Evolutionary conservation across 2,888 invertebrate genomes (phyloP).

Genomic region (Bellardia pandia): DNA sequence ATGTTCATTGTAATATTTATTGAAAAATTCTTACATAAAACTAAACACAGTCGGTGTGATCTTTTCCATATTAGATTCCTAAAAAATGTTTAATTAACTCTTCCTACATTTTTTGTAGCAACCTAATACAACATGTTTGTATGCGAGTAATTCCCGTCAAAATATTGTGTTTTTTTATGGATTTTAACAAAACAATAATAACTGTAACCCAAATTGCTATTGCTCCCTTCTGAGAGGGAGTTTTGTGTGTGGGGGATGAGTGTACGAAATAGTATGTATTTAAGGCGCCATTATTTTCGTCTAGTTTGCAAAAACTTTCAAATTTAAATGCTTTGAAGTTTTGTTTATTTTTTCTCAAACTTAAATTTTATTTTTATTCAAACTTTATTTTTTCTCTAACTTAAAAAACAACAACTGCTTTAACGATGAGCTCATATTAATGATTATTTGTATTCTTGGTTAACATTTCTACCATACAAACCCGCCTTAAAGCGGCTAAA

Average conservation of each 20-base stretch:
- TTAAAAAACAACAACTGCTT: not conserved
- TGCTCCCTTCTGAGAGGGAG: not conserved
- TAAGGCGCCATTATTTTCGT: conserved; percentile 27
- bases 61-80: too few relatives aligned
- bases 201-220: conserved; percentile 10
- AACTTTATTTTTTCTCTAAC: not conserved
- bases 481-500: conserved; percentile 33
- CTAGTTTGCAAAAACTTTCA: conserved; percentile 18
- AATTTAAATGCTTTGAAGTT: not conserved
- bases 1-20: too few relatives aligned
- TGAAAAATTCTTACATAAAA: too few relatives aligned
- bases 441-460: conserved; percentile 23
- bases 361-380: not conserved
- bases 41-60: too few relatives aligned
- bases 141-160: conserved; percentile 54
- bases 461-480: conserved; percentile 21
- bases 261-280: not conserved
- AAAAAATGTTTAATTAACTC: too few relatives aligned
- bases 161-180: conserved; percentile 51
- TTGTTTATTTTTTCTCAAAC: not conserved
- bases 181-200: conserved; percentile 33
- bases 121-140: not conserved
- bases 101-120: too few relatives aligned
- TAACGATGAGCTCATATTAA: conserved; percentile 50
- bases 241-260: not conserved